phyloP scores from a whole-genome alignment of 1,140 invertebrate species.

The Eriosoma lanigerum region DNA sequence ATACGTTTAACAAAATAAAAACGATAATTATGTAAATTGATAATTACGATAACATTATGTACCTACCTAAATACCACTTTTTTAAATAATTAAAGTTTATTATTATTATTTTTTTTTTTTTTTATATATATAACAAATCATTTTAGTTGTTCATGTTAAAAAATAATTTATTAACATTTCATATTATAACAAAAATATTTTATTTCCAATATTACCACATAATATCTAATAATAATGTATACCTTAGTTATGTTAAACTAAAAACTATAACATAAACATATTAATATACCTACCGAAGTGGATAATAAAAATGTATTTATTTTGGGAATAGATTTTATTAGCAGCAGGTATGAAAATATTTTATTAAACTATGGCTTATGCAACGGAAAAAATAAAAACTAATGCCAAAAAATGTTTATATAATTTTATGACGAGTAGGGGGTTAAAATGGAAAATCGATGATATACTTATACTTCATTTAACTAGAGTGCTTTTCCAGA shows the following conservation, averaged over 20 bases:
- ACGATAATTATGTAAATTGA: too few relatives aligned
- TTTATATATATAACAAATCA: too few relatives aligned
- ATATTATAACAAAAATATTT: not conserved
- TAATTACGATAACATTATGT: too few relatives aligned
- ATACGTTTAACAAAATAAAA: too few relatives aligned
- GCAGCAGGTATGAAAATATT: too few relatives aligned
- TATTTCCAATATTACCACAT: not conserved
- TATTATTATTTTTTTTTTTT: too few relatives aligned
- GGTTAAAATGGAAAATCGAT: not conserved
- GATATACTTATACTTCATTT: not conserved
- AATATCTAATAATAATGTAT: not conserved
- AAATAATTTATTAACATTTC: too few relatives aligned
- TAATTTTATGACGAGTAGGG: not conserved
- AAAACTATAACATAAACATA: not conserved
- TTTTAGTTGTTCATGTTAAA: too few relatives aligned
- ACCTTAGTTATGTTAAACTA: conserved; percentile 7
- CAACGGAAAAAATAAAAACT: not conserved
- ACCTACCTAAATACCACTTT: too few relatives aligned
- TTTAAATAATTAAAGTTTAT: too few relatives aligned
- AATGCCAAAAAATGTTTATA: not conserved
- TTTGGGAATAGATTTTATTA: not conserved
- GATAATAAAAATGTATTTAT: not conserved
- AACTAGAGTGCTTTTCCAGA: conserved; percentile 15
- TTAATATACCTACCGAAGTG: too few relatives aligned
- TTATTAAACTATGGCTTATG: not conserved